Conservation (phyloP, 2,888 invertebrate genomes). For the Vannuccia rotundouncinata region DNA sequence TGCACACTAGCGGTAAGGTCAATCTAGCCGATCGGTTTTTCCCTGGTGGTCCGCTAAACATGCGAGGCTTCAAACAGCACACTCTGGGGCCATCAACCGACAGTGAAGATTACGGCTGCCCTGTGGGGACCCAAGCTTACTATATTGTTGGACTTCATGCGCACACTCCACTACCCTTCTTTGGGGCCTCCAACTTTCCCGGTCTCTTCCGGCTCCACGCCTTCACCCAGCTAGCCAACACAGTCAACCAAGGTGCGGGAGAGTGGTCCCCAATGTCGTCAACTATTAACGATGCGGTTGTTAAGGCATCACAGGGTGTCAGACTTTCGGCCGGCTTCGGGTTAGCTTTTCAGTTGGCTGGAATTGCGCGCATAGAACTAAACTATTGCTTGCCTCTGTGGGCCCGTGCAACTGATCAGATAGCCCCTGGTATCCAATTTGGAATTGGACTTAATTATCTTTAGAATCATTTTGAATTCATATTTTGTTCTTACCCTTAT, state of each 20-base stretch:
- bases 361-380: slow-evolving; percentile 81
- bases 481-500: too few relatives aligned
- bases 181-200: not conserved
- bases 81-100: slow-evolving; percentile 16
- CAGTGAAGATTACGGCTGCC: not conserved
- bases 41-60: slow-evolving; percentile 19
- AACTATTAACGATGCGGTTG: not conserved
- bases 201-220: slow-evolving; percentile 25
- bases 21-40: slow-evolving; percentile 28
- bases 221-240: not conserved
- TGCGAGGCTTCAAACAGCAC: slow-evolving; percentile 20
- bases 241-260: not conserved
- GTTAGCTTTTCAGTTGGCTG: slow-evolving; percentile 72
- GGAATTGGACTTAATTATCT: slow-evolving; percentile 29
- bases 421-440: slow-evolving; percentile 20
- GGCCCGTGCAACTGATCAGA: not conserved
- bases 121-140: slow-evolving; percentile 10
- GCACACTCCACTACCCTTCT: slow-evolving; percentile 11
- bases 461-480: too few relatives aligned
- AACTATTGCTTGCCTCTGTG: slow-evolving; percentile 76
- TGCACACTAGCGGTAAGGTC: not conserved
- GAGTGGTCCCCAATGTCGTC: not conserved
- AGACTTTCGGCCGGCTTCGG: slow-evolving; percentile 65
- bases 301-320: not conserved
- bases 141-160: slow-evolving; percentile 1